Conservation (phyloP, 2,113 vertebrate genomes). For the Hypanus sabinus region DNA sequence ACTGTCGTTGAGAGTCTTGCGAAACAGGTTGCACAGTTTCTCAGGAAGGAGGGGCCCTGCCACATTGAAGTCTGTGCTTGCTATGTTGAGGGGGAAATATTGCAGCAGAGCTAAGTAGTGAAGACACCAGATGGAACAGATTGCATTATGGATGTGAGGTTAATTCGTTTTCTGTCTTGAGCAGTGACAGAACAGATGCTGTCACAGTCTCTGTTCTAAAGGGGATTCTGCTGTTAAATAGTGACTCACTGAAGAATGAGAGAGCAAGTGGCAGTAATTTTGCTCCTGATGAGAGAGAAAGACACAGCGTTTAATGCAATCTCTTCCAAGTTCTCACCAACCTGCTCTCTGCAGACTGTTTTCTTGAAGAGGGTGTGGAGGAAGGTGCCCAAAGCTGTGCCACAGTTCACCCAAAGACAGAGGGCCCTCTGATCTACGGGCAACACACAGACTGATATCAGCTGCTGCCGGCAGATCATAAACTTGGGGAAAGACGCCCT, state of each 20-base stretch:
- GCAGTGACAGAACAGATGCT: neutral
- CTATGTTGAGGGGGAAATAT: neutral
- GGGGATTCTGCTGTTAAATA: neutral
- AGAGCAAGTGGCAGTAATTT: neutral
- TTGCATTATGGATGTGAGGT: too few relatives aligned
- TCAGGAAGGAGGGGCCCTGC: neutral
- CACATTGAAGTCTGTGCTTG: neutral
- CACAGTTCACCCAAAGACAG: too few relatives aligned
- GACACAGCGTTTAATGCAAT: neutral
- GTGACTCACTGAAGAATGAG: neutral
- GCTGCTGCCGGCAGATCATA: too few relatives aligned
- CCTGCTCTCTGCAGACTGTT: neutral
- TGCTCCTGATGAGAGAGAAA: too few relatives aligned
- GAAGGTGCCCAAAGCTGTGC: too few relatives aligned
- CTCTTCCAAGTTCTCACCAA: neutral
- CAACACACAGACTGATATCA: too few relatives aligned
- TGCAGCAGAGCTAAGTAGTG: neutral
- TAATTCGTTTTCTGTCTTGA: neutral
- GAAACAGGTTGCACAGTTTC: neutral
- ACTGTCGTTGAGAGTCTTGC: too few relatives aligned
- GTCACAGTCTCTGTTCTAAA: neutral
- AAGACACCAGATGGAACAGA: neutral
- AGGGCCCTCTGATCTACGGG: too few relatives aligned
- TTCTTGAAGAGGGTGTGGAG: too few relatives aligned
- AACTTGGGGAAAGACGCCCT: too few relatives aligned